Evolutionary conservation across 2,888 invertebrate genomes (phyloP).

Genomic region (Napeogenes sylphis): DNA sequence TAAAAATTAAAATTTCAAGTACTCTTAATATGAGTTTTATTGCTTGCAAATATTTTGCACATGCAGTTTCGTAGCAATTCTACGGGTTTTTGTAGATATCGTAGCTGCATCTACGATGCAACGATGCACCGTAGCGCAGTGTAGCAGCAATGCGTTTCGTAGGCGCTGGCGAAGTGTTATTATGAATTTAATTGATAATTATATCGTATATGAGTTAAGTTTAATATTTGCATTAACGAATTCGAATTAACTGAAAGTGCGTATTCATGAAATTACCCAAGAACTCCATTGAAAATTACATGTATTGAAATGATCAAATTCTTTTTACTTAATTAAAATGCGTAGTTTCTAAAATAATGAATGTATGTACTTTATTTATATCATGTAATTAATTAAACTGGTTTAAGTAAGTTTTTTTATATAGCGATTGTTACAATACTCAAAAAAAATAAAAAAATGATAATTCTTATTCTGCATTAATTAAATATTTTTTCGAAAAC

Average conservation of each 20-base stretch:
- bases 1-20: too few species aligned
- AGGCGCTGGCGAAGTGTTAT: constrained; percentile 13
- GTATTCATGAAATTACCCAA: too few species aligned
- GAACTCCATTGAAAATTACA: too few species aligned
- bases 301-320: too few species aligned
- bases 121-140: constrained; percentile 60
- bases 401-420: background rate
- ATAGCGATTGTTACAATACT: background rate
- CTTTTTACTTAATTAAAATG: too few species aligned
- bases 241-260: too few species aligned
- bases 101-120: constrained; percentile 75
- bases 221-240: background rate
- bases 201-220: background rate
- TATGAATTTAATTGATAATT: background rate
- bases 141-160: constrained; percentile 41
- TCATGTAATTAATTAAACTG: constrained; percentile 3
- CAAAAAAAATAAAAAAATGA: background rate
- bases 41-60: constrained; percentile 47
- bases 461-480: background rate
- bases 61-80: constrained; percentile 68
- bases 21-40: background rate
- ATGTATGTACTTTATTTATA: background rate
- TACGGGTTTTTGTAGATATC: constrained; percentile 57
- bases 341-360: background rate
- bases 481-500: background rate